Evolutionary conservation across 2,113 vertebrate species (phyloP).

Genomic region (Clarias gariepinus): DNA sequence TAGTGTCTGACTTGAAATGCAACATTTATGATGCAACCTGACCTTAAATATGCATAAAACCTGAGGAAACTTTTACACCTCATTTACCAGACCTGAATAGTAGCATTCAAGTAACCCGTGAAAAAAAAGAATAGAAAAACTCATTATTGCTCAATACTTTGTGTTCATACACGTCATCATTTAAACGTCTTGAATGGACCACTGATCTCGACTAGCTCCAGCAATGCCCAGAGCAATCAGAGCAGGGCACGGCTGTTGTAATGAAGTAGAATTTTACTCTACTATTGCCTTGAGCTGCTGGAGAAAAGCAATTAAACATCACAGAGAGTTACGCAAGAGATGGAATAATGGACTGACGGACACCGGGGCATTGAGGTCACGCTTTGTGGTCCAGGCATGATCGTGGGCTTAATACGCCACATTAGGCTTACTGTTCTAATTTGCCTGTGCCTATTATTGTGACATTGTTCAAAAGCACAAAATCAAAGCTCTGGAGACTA

Average conservation of each 20-base stretch:
- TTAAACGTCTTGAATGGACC: slow-evolving; percentile 19
- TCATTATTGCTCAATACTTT: slow-evolving; percentile 13
- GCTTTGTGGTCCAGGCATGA: slow-evolving; percentile 40
- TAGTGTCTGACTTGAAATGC: background rate
- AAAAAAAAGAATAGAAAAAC: background rate
- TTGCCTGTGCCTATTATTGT: slow-evolving; percentile 39
- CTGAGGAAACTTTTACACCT: slow-evolving; percentile 6
- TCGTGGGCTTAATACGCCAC: slow-evolving; percentile 37
- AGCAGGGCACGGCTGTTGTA: slow-evolving; percentile 21
- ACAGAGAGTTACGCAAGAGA: slow-evolving; percentile 40
- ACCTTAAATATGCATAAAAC: background rate
- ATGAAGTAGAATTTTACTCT: slow-evolving; percentile 41
- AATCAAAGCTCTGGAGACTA: slow-evolving; percentile 21
- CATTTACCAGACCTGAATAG: too few relatives aligned
- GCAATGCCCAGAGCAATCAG: slow-evolving; percentile 33
- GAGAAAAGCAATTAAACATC: slow-evolving; percentile 48
- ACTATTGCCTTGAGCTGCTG: slow-evolving; percentile 22
- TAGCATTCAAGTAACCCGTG: background rate
- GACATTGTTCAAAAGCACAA: slow-evolving; percentile 34
- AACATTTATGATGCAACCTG: too few relatives aligned
- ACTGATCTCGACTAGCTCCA: slow-evolving; percentile 19
- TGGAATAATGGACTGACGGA: slow-evolving; percentile 40
- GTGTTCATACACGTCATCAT: background rate
- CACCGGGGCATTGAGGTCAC: slow-evolving; percentile 22
- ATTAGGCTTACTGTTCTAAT: slow-evolving; percentile 42